Conservation (phyloP, 2,888 invertebrate genomes). For the Lochmaea crataegi region DNA sequence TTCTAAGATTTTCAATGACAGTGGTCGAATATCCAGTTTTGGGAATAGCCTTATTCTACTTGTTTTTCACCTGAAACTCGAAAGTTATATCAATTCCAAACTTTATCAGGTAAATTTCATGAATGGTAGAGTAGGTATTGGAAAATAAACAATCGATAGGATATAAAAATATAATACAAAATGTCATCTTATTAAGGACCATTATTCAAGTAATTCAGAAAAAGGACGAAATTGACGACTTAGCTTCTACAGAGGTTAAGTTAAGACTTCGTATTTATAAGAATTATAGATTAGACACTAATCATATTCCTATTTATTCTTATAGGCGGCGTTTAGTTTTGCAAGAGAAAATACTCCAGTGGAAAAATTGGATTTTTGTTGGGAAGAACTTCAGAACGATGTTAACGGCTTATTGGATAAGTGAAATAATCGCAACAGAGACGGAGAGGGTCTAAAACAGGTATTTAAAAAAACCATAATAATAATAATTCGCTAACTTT, state of each 20-base stretch:
- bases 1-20: too few species aligned
- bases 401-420: conserved; percentile 79
- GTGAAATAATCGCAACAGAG: conserved; percentile 65
- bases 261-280: conserved; percentile 45
- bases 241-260: conserved; percentile 56
- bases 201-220: conserved; percentile 74
- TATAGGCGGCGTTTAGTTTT: conserved; percentile 67
- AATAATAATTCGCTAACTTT: background rate
- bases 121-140: conserved; percentile 72
- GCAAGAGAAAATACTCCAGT: conserved; percentile 71
- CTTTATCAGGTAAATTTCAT: conserved; percentile 66
- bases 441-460: conserved; percentile 78
- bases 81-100: background rate
- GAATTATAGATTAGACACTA: background rate
- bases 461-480: conserved; percentile 57
- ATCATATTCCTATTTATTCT: conserved; percentile 26
- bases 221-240: conserved; percentile 60
- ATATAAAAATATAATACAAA: conserved; percentile 77
- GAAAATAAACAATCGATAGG: conserved; percentile 84
- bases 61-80: too few species aligned
- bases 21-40: too few species aligned
- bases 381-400: conserved; percentile 83
- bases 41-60: too few species aligned
- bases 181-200: conserved; percentile 73
- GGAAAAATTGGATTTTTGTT: conserved; percentile 85